Base-by-base conservation (phyloP, 2,113 vertebrate genomes). In the Ailurus styani region DNA sequence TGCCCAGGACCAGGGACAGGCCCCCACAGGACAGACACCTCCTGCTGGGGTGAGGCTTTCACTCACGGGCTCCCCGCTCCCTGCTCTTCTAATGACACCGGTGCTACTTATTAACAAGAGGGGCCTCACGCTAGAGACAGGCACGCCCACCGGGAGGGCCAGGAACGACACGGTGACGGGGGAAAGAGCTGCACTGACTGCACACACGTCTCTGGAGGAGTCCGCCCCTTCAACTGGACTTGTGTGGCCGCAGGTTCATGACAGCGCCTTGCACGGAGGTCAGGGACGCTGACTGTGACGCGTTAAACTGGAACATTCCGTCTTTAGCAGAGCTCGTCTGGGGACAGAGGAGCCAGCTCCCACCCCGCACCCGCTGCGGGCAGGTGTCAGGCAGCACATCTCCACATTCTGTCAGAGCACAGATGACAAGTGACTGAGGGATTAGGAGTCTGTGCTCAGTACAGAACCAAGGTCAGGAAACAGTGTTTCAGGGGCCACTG, bases 61-160 rank as follows among this genome's bases (percentile, higher is more conserved):
- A n/a, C 23, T 2, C 18, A 5, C 7, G 0, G 2, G 52, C 15
- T 47, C 89, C 23, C 7, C 31, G 10, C 57, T 77, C n/a, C 2
- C 29, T 54, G 40, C 87, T 29, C 37, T 2, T 45, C 73, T 6
- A 2, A 3, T 1, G 21, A 6, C 21, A 6, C 20, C 11, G 17
- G 10, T 1, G 27, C n/a, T 13, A 3, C 47, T 9, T 3, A 7
- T 20, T 50, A 2, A 10, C 34, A 11, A 47, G 68, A n/a, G 15
- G n/a, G 9, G 50, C 45, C 12, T 6, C 1, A 0, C 0, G 23
- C 4, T 2, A 9, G 70, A 54, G 31, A n/a, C 0, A 1, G 0
- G 6, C 20, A 9, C 8, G 12, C 15, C 12, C 12, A 27, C 18
- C 7, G 9, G 20, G 12, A 42, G 52, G 18, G 0, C 14, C 11